These are phyloP conservation scores for Agrilus cyanescens DNA, from an alignment of 2,888 invertebrate species.

Conservation along the genomic window DNA sequence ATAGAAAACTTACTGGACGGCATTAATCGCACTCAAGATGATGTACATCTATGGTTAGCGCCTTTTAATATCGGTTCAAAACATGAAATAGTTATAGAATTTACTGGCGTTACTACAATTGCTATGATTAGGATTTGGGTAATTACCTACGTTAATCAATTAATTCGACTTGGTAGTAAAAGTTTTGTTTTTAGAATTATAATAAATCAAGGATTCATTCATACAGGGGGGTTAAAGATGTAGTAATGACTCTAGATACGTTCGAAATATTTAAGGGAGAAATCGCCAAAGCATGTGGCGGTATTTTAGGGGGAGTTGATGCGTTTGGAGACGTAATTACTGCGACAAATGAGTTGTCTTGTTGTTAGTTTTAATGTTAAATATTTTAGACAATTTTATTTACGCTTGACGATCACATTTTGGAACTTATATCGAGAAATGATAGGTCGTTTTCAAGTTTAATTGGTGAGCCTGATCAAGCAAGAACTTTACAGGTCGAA, in stretches of 20 bases:
- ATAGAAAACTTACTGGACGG: slow-evolving; percentile 57
- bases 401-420: slow-evolving; percentile 61
- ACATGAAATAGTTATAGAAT: slow-evolving; percentile 47
- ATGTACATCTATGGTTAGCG: slow-evolving; percentile 65
- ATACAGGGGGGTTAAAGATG: slow-evolving; percentile 59
- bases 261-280: slow-evolving; percentile 66
- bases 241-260: slow-evolving; percentile 58
- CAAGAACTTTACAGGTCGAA: slow-evolving; percentile 23
- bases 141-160: slow-evolving; percentile 7
- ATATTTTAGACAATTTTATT: slow-evolving; percentile 69
- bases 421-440: slow-evolving; percentile 47
- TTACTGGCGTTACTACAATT: slow-evolving; percentile 33
- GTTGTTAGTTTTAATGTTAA: not conserved
- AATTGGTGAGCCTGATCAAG: slow-evolving; percentile 22
- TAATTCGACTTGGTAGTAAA: not conserved
- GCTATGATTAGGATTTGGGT: slow-evolving; percentile 32
- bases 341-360: not conserved
- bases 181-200: slow-evolving; percentile 52
- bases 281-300: slow-evolving; percentile 67
- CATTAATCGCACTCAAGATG: slow-evolving; percentile 61
- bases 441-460: slow-evolving; percentile 37
- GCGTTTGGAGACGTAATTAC: slow-evolving; percentile 57
- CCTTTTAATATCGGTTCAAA: slow-evolving; percentile 49
- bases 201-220: slow-evolving; percentile 81
- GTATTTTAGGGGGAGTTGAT: slow-evolving; percentile 53